These are phyloP conservation scores for Diuraphis noxia DNA, from an alignment of 1,140 invertebrate genomes.

Conservation along the genomic window DNA sequence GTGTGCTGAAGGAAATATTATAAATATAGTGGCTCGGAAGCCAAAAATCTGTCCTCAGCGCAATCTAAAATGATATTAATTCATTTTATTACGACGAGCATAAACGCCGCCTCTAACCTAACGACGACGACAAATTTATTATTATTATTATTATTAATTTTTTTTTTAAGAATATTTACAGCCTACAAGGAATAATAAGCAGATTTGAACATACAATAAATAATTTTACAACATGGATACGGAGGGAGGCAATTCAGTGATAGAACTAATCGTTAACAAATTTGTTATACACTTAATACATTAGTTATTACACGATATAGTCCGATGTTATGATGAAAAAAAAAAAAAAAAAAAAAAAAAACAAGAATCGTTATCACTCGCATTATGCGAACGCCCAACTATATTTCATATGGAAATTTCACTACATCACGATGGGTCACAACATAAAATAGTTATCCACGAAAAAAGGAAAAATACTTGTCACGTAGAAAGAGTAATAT, in stretches of 20 bases:
- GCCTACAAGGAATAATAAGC: too few relatives aligned
- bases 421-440: background rate
- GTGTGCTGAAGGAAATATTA: background rate
- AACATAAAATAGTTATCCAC: background rate
- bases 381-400: background rate
- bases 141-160: too few relatives aligned
- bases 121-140: too few relatives aligned
- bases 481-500: background rate
- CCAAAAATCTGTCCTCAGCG: conserved; percentile 1
- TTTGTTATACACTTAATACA: background rate
- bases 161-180: too few relatives aligned
- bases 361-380: background rate
- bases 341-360: too few relatives aligned
- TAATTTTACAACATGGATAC: too few relatives aligned
- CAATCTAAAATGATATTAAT: background rate
- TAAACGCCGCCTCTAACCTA: background rate
- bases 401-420: background rate
- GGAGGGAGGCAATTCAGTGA: too few relatives aligned
- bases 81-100: background rate
- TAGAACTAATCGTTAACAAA: too few relatives aligned
- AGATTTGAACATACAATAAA: too few relatives aligned
- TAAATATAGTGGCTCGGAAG: background rate
- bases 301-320: background rate
- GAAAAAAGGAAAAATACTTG: background rate
- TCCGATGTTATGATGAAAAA: background rate